Conservation (phyloP, 1,140 invertebrate genomes). For the Lepidotrigona ventralis region DNA sequence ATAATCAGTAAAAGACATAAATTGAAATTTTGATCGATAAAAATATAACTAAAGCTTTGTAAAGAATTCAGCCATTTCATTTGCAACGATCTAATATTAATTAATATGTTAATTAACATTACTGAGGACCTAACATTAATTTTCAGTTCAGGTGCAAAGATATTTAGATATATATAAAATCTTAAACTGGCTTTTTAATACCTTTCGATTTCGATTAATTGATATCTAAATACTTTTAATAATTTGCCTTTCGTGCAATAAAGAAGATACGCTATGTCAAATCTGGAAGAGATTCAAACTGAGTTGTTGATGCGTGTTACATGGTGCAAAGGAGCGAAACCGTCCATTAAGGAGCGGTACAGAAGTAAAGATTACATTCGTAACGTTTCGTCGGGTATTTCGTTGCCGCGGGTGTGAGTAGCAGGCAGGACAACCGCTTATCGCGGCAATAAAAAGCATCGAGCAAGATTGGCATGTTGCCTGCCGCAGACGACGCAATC, state of each 20-base stretch:
- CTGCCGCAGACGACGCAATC: slow-evolving; percentile 58
- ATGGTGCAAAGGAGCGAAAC: slow-evolving; percentile 12
- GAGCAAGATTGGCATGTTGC: slow-evolving; percentile 73
- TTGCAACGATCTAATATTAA: too few relatives aligned
- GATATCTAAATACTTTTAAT: neutral
- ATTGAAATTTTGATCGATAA: too few relatives aligned
- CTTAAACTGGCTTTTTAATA: neutral
- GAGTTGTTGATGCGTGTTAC: slow-evolving; percentile 36
- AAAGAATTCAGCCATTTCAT: too few relatives aligned
- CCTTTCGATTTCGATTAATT: neutral
- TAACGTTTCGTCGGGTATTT: slow-evolving; percentile 62
- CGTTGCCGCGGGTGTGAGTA: slow-evolving; percentile 44
- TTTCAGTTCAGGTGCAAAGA: too few relatives aligned
- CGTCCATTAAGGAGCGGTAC: slow-evolving; percentile 59
- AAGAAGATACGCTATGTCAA: slow-evolving; percentile 46
- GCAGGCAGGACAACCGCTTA: slow-evolving; percentile 63
- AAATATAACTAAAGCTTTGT: too few relatives aligned
- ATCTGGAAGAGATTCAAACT: slow-evolving; percentile 29
- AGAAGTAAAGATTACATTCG: slow-evolving; percentile 73
- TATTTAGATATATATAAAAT: neutral
- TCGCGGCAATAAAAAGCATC: slow-evolving; percentile 75
- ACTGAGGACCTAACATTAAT: too few relatives aligned
- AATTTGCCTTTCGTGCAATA: neutral
- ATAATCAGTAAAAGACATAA: too few relatives aligned
- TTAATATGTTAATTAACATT: too few relatives aligned